Percentiles rank a stretch among this genome's conserved stretches.
Conservation (phyloP, 2,797 vertebrate genomes). For the Acrocephalus scirpaceus region DNA sequence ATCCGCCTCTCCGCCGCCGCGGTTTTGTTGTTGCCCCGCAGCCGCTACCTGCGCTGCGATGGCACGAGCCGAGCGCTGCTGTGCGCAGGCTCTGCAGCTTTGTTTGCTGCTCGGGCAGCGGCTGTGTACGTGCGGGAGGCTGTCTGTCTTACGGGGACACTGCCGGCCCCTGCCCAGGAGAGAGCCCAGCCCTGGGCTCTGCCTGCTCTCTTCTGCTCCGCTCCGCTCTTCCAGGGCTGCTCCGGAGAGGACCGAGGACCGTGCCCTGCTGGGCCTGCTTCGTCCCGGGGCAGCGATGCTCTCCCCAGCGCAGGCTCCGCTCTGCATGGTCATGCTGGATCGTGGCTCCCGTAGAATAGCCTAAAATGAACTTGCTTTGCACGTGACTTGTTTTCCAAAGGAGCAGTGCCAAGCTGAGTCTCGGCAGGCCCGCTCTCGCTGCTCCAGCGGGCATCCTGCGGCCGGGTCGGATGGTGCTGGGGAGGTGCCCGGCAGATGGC, state of each 20-base stretch:
- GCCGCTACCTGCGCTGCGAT: slow-evolving; percentile 59
- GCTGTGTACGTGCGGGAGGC: slow-evolving; percentile 70
- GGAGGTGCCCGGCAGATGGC: background rate
- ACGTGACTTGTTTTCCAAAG: slow-evolving; percentile 59
- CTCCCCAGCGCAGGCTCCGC: background rate
- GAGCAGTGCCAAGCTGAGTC: background rate
- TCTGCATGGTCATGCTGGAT: background rate
- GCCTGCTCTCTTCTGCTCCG: background rate
- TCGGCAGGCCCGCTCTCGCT: background rate
- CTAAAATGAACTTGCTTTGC: slow-evolving; percentile 54
- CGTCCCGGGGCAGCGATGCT: background rate
- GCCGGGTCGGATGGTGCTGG: background rate
- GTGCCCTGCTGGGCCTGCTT: background rate
- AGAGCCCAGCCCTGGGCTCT: background rate
- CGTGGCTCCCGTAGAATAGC: slow-evolving; percentile 39
- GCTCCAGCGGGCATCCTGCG: background rate
- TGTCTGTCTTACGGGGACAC: slow-evolving; percentile 25
- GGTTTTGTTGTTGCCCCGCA: background rate
- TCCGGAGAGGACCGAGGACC: background rate
- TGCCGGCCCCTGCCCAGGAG: slow-evolving; percentile 26
- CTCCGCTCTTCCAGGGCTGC: background rate
- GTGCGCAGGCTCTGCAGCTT: slow-evolving; percentile 67
- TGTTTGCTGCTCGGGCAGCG: slow-evolving; percentile 58
- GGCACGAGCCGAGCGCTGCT: slow-evolving; percentile 33
- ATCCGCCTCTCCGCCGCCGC: background rate